Conservation (phyloP, 2,797 vertebrate genomes). For the Eleutherodactylus coqui region DNA sequence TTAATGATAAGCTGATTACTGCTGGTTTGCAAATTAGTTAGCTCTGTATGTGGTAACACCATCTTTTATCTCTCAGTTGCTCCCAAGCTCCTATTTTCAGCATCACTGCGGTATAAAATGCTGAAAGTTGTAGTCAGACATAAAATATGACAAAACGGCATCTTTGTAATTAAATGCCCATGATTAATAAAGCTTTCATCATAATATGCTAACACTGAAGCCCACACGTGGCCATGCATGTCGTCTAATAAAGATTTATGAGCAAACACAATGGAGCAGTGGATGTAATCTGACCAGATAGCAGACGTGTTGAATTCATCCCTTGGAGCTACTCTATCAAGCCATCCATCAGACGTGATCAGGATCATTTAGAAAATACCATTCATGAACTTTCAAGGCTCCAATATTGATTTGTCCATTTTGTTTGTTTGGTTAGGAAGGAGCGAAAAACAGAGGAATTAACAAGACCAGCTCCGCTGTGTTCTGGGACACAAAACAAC, state of each 20-base stretch:
- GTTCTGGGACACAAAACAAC: neutral
- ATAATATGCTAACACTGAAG: slow-evolving; percentile 48
- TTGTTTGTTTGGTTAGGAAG: slow-evolving; percentile 46
- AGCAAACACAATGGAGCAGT: slow-evolving; percentile 62
- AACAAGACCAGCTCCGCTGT: slow-evolving; percentile 25
- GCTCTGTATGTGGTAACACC: neutral
- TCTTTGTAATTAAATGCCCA: neutral
- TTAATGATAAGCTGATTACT: neutral
- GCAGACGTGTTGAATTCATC: slow-evolving; percentile 47
- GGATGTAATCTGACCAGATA: slow-evolving; percentile 64
- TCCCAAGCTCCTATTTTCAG: neutral
- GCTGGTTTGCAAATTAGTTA: neutral
- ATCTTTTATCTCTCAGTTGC: neutral
- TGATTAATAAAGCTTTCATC: slow-evolving; percentile 21
- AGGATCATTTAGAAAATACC: slow-evolving; percentile 62
- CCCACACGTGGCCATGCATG: slow-evolving; percentile 35
- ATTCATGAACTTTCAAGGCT: slow-evolving; percentile 61
- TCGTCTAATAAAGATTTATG: slow-evolving; percentile 68
- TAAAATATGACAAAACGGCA: neutral
- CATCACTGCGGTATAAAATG: neutral
- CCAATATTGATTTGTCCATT: slow-evolving; percentile 46
- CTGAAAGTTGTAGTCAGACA: neutral
- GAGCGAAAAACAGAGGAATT: slow-evolving; percentile 3
- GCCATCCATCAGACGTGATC: slow-evolving; percentile 46
- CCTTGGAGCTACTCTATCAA: slow-evolving; percentile 39